phyloP scores from a whole-genome alignment of 2,113 vertebrate genomes.

The Sterrhoptilus dennistouni region DNA sequence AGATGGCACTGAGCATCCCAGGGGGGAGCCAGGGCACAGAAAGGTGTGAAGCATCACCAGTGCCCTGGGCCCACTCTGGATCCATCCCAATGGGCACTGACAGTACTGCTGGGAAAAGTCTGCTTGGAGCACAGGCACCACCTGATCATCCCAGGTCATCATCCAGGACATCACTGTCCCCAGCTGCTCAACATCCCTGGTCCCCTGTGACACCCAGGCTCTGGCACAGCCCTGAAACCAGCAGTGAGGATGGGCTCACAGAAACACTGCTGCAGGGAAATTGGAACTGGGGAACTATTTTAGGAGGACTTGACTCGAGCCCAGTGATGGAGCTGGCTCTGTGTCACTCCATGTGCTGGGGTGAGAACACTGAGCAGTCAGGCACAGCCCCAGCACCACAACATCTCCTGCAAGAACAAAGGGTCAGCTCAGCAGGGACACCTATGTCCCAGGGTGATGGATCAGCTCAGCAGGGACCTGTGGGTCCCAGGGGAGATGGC shows the following conservation, averaged over 20 bases:
- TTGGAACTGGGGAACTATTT: neutral
- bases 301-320: neutral
- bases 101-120: neutral
- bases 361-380: neutral
- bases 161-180: neutral
- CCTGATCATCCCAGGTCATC: neutral
- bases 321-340: neutral
- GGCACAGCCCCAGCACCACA: neutral
- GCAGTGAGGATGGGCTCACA: neutral
- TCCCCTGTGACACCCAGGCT: rapidly evolving
- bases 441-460: neutral
- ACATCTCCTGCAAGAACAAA: rapidly evolving
- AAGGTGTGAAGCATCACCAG: neutral
- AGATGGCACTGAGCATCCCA: neutral
- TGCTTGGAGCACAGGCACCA: rapidly evolving
- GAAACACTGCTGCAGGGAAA: neutral
- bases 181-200: neutral
- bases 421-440: neutral
- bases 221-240: neutral
- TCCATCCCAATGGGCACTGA: neutral
- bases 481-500: rapidly evolving
- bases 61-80: neutral
- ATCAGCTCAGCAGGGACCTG: rapidly evolving
- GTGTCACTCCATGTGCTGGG: rapidly evolving
- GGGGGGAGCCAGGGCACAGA: neutral